Evolutionary conservation across 2,797 vertebrate genomes (phyloP).

Genomic region (Dendrocincla tyrannina): DNA sequence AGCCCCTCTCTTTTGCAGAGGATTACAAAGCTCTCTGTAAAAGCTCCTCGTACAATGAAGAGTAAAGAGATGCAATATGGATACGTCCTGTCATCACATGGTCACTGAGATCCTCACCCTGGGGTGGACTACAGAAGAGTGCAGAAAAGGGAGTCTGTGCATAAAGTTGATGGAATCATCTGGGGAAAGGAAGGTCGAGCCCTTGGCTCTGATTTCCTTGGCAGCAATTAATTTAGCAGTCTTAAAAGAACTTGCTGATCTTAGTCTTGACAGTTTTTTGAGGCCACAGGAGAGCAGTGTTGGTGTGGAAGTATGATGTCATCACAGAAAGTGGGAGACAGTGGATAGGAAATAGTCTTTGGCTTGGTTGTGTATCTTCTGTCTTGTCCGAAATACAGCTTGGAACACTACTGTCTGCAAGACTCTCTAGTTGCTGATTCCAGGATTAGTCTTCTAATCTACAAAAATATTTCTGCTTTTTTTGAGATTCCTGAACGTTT

Average conservation of each 20-base stretch:
- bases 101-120: background rate
- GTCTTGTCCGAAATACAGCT: fast-evolving
- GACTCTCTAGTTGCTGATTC: background rate
- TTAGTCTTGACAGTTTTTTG: background rate
- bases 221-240: background rate
- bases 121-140: background rate
- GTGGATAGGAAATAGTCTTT: background rate
- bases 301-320: background rate
- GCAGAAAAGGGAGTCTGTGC: background rate
- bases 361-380: background rate
- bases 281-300: background rate
- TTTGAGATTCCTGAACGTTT: background rate
- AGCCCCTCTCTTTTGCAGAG: background rate
- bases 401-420: background rate
- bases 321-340: background rate
- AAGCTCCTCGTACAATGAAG: background rate
- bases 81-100: background rate
- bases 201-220: background rate
- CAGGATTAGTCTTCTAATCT: background rate
- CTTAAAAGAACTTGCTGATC: background rate
- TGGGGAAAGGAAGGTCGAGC: background rate
- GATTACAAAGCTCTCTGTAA: background rate
- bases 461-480: background rate
- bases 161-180: background rate
- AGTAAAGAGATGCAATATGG: background rate